Base-by-base conservation (phyloP, 2,888 invertebrate species). In the Dicyrtoma fusca region DNA sequence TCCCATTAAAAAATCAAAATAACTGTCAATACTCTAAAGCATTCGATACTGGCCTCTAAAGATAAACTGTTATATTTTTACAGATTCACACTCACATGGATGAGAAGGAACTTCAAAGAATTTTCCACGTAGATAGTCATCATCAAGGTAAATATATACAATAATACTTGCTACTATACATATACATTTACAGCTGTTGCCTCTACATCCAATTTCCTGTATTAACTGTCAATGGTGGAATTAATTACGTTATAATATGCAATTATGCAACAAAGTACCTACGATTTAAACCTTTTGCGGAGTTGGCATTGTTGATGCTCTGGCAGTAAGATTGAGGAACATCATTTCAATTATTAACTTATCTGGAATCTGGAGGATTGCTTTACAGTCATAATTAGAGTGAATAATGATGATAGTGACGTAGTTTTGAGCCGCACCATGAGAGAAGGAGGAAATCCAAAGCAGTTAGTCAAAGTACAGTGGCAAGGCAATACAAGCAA, bases 51-150 rank as follows among this genome's bases (percentile, higher is more conserved):
- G 5, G 34, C 17, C 25, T 34, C 25, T 63, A 44, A 26, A 13
- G 17, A 34, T 23, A 34, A 34, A 34, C 34, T 77, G 73, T 79
- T 75, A 81, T 81, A 82, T 84, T 83, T 83, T 89, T 89, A 66
- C 90, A 94, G 94, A 88, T 94, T 83, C 94, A 95, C 88, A 91
- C 91, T 86, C 90, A 90, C 83, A 94, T 95, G 94, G 91, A 91
- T 80, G 84, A 88, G 82, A 90, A 91, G 76, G 94, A 95, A 85
- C 86, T 94, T 82, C 88, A 88, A 83, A 88, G 88, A 82, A 89
- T 94, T 77, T 95, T 95, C 86, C 93, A 94, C 85, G 91, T 93
- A 81, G 91, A 91, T 74, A 87, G 88, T 82, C 89, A 89, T 84
- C 88, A 89, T 81, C 86, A 89, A 83, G 92, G 87, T 87, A 83